A percentile compares a stretch with the other conserved stretches of the same genome.
Evolutionary conservation across 1,140 invertebrate species (phyloP).

Genomic region (Bombus waltoni): DNA sequence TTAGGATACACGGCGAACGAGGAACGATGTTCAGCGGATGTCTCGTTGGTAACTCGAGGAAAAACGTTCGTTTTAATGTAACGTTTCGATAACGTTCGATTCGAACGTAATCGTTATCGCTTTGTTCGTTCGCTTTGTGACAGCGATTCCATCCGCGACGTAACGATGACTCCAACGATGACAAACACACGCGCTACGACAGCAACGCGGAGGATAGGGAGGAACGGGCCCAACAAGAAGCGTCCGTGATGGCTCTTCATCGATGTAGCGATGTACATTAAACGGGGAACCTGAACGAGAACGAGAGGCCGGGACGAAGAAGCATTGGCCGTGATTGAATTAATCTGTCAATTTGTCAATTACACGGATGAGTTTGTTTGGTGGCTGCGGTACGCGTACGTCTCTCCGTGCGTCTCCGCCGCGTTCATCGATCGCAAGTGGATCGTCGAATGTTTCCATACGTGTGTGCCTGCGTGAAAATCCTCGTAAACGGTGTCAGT

Average conservation of each 20-base stretch:
- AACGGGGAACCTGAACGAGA: slow-evolving; percentile 44
- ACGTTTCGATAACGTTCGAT: background rate
- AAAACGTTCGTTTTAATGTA: background rate
- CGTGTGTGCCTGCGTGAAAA: slow-evolving; percentile 43
- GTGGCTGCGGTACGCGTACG: slow-evolving; percentile 67
- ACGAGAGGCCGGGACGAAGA: slow-evolving; percentile 57
- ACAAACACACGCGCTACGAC: background rate
- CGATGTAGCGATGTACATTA: slow-evolving; percentile 42
- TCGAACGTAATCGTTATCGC: background rate
- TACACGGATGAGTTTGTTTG: slow-evolving; percentile 82
- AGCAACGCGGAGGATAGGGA: background rate
- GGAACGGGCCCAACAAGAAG: background rate
- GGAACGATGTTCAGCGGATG: background rate
- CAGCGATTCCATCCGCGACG: background rate
- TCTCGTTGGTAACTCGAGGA: background rate
- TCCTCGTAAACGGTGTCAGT: background rate
- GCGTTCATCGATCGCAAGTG: slow-evolving; percentile 76
- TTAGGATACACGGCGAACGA: background rate
- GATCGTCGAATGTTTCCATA: slow-evolving; percentile 59
- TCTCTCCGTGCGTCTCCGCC: slow-evolving; percentile 57
- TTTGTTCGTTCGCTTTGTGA: background rate
- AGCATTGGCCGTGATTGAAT: slow-evolving; percentile 80
- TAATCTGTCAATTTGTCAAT: slow-evolving; percentile 83
- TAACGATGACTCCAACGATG: background rate
- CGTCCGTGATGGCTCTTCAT: slow-evolving; percentile 31